A percentile compares a stretch with the other conserved stretches of the same genome.
These are phyloP conservation scores for Drosophila lacicola DNA, from an alignment of 2,888 invertebrate species.

Conservation along the genomic window DNA sequence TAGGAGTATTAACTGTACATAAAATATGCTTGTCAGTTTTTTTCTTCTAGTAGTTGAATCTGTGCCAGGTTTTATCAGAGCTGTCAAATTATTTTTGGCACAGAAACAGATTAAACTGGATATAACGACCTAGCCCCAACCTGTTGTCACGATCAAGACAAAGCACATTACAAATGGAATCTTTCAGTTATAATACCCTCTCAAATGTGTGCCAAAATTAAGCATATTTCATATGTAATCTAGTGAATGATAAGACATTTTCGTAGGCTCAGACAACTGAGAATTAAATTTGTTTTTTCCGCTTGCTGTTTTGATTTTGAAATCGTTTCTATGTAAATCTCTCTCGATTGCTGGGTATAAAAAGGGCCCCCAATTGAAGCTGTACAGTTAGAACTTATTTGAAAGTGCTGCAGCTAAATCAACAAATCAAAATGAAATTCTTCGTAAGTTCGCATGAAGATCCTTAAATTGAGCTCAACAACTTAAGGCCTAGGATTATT, in stretches of 20 bases:
- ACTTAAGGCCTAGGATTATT: neutral
- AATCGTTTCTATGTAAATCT: constrained; percentile 1
- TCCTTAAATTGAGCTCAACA: neutral
- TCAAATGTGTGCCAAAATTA: neutral
- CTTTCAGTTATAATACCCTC: no score
- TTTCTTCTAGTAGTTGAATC: no score
- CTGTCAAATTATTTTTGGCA: no score
- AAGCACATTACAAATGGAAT: no score
- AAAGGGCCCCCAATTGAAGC: constrained; percentile 13
- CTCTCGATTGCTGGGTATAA: constrained; percentile 42
- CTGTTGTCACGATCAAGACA: no score
- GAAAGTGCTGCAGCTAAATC: constrained; percentile 23
- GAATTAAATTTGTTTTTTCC: constrained; percentile 29
- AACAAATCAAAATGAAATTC: constrained; percentile 64
- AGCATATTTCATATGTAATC: no score
- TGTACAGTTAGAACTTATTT: constrained; percentile 45
- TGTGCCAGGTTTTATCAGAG: no score
- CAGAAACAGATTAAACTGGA: no score
- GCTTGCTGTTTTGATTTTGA: constrained; percentile 29
- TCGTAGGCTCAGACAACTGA: neutral
- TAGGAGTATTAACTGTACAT: no score
- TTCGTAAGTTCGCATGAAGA: constrained; percentile 50
- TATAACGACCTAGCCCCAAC: no score
- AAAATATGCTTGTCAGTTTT: no score
- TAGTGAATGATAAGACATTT: no score